Evolutionary conservation across 35 echinoderm and acorn worm species (phyloP).

Genomic region (Diadema setosum): DNA sequence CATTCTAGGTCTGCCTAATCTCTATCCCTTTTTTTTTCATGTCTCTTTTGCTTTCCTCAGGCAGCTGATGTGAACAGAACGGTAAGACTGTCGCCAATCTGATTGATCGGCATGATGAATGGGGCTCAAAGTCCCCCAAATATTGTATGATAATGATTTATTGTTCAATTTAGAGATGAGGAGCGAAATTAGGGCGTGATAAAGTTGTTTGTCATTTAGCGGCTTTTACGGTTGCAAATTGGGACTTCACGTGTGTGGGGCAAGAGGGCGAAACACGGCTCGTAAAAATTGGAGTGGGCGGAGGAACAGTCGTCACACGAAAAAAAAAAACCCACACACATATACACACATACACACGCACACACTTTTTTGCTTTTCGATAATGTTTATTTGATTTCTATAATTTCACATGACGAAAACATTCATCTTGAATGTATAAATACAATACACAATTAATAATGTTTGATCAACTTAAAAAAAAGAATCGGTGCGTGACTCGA

Average conservation of each 20-base stretch:
- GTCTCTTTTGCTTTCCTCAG: background rate
- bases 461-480: no score
- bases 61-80: background rate
- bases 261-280: background rate
- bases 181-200: background rate
- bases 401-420: no score
- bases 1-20: background rate
- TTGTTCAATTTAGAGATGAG: slow-evolving; percentile 7
- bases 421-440: no score
- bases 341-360: no score
- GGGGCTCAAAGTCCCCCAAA: background rate
- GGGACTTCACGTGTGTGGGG: background rate
- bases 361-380: no score
- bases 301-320: background rate
- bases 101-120: background rate
- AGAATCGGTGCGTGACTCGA: no score
- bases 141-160: slow-evolving; percentile 9
- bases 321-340: no score
- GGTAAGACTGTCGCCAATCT: background rate
- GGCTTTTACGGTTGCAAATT: background rate
- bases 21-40: background rate
- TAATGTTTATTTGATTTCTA: no score
- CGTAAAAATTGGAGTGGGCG: background rate
- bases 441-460: no score
- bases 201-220: slow-evolving; percentile 12